Percentiles rank a stretch among this genome's conserved stretches.
phyloP scores from a whole-genome alignment of 2,888 invertebrate species.

The Alloplasta piceator region DNA sequence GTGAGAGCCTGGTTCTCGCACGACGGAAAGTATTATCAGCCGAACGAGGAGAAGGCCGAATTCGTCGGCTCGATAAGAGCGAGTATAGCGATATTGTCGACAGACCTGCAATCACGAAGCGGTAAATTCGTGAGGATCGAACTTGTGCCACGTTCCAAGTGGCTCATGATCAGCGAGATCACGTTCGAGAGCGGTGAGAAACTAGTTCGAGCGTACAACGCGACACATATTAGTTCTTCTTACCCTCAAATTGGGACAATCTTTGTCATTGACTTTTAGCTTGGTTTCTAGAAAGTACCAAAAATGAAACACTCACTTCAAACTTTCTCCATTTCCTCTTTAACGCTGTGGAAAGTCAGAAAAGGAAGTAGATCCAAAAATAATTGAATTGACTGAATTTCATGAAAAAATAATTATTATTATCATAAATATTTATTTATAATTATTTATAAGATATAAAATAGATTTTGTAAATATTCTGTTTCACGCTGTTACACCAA shows the following conservation, averaged over 20 bases:
- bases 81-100: slow-evolving; percentile 87
- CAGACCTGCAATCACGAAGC: slow-evolving; percentile 89
- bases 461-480: too few relatives aligned
- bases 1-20: slow-evolving; percentile 91
- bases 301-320: slow-evolving; percentile 13
- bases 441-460: too few relatives aligned
- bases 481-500: too few relatives aligned
- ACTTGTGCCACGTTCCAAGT: slow-evolving; percentile 91
- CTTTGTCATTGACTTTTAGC: not conserved
- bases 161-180: slow-evolving; percentile 96
- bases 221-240: not conserved
- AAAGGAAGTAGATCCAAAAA: too few relatives aligned
- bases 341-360: too few relatives aligned
- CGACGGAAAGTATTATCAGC: slow-evolving; percentile 91
- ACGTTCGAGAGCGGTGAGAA: slow-evolving; percentile 90
- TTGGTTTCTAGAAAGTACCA: not conserved
- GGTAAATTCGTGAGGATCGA: slow-evolving; percentile 91
- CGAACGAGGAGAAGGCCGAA: slow-evolving; percentile 85
- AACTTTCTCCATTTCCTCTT: not conserved
- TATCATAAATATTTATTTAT: too few relatives aligned
- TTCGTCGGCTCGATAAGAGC: slow-evolving; percentile 85
- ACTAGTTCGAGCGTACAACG: slow-evolving; percentile 8
- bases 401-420: too few relatives aligned
- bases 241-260: not conserved
- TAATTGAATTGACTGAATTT: too few relatives aligned